phyloP scores from a whole-genome alignment of 2,888 invertebrate genomes.

The Helobdella robusta region DNA sequence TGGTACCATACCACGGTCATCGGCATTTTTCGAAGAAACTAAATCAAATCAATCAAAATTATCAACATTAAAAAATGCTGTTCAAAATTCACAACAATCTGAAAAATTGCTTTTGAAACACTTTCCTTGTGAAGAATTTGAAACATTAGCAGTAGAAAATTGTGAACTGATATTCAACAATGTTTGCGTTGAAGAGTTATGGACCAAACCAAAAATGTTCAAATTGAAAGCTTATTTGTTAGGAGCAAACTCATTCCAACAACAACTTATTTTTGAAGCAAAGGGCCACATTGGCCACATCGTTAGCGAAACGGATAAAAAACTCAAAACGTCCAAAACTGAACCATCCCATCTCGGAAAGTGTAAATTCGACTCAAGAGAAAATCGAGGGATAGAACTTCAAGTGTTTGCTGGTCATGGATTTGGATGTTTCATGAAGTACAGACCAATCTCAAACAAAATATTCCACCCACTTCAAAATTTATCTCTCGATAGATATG shows the following conservation, averaged over 20 bases:
- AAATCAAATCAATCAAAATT: no score
- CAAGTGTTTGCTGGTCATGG: conserved; percentile 25
- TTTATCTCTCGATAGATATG: conserved; percentile 4
- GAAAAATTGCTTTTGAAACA: background rate
- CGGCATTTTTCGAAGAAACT: background rate
- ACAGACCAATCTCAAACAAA: conserved; percentile 28
- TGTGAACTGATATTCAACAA: conserved; percentile 29
- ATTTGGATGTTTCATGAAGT: conserved; percentile 22
- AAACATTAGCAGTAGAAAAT: conserved; percentile 8
- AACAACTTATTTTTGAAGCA: conserved; percentile 24
- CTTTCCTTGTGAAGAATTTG: conserved; percentile 14
- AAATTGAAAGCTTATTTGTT: conserved; percentile 27
- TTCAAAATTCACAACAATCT: background rate
- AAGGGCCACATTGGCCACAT: conserved; percentile 14
- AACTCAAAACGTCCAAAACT: background rate
- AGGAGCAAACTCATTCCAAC: conserved; percentile 29
- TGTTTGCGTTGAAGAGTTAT: conserved; percentile 28
- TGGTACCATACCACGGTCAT: conserved; percentile 4
- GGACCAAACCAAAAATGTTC: conserved; percentile 29
- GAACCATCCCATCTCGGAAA: conserved; percentile 8
- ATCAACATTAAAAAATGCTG: no score
- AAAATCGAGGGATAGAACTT: conserved; percentile 31
- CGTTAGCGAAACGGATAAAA: conserved; percentile 8
- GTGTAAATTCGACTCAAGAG: conserved; percentile 26
- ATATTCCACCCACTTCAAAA: conserved; percentile 28